phyloP scores from a whole-genome alignment of 2,888 invertebrate species.

The Athalia rosae region DNA sequence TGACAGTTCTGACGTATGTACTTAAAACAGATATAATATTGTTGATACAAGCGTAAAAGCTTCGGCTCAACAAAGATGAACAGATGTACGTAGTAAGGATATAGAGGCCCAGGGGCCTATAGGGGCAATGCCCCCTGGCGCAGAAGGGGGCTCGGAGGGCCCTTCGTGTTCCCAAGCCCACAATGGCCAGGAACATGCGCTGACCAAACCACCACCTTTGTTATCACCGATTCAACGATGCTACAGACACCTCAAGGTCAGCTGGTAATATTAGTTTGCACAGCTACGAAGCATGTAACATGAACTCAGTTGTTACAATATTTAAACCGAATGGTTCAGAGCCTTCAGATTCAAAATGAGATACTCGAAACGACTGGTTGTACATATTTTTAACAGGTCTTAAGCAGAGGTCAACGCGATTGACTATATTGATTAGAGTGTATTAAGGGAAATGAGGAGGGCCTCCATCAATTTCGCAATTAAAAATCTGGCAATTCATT shows the following conservation, averaged over 20 bases:
- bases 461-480: neutral
- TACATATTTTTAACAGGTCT: too few relatives aligned
- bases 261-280: constrained; percentile 53
- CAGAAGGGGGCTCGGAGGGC: constrained; percentile 68
- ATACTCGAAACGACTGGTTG: too few relatives aligned
- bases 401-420: too few relatives aligned
- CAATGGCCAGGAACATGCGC: constrained; percentile 63
- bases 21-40: too few relatives aligned
- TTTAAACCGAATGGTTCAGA: neutral
- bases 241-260: constrained; percentile 72
- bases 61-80: neutral
- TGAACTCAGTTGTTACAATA: constrained; percentile 7
- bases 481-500: neutral
- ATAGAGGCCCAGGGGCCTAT: constrained; percentile 14
- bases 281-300: neutral
- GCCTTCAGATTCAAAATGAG: too few relatives aligned
- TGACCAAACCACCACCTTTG: constrained; percentile 58
- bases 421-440: too few relatives aligned
- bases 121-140: constrained; percentile 71
- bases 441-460: too few relatives aligned
- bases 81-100: neutral
- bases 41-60: neutral
- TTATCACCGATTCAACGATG: constrained; percentile 66
- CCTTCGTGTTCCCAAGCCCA: constrained; percentile 69
- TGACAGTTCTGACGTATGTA: too few relatives aligned